phyloP scores from a whole-genome alignment of 30 jellyfish, hydroid and myxozoan species.

The Hydractinia echinata region DNA sequence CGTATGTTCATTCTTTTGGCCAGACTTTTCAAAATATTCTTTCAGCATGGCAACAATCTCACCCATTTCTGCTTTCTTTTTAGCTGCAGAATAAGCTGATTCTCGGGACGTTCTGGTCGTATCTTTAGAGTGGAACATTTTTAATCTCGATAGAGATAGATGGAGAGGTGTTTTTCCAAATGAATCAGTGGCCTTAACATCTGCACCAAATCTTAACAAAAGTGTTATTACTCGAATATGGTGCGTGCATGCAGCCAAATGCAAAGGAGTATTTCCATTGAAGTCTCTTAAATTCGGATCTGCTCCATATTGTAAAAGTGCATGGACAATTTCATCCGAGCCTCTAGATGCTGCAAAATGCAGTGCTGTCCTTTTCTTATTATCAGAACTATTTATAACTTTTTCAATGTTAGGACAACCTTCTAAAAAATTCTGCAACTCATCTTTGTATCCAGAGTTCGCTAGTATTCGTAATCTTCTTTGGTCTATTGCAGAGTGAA shows the following conservation, averaged over 20 bases:
- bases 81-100: background rate
- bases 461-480: slow-evolving; percentile 13
- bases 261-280: slow-evolving; percentile 80
- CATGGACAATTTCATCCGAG: slow-evolving; percentile 46
- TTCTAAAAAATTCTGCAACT: slow-evolving; percentile 5
- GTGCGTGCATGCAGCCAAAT: slow-evolving; percentile 71
- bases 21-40: slow-evolving; percentile 25
- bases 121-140: slow-evolving; percentile 21
- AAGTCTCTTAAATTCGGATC: slow-evolving; percentile 56
- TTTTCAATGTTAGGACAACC: background rate
- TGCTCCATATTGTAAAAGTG: slow-evolving; percentile 71
- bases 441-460: background rate
- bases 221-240: slow-evolving; percentile 55
- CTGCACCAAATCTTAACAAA: slow-evolving; percentile 65
- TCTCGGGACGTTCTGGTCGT: background rate
- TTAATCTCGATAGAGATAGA: slow-evolving; percentile 58
- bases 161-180: slow-evolving; percentile 73
- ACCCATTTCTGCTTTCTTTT: slow-evolving; percentile 16
- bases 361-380: slow-evolving; percentile 59
- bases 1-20: background rate
- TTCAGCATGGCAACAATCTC: slow-evolving; percentile 18
- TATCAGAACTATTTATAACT: slow-evolving; percentile 38
- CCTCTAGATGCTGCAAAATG: slow-evolving; percentile 77
- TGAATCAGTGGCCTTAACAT: slow-evolving; percentile 47
- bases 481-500: background rate